Conservation (phyloP, 1,140 invertebrate species). For the Orchestia grillus region DNA sequence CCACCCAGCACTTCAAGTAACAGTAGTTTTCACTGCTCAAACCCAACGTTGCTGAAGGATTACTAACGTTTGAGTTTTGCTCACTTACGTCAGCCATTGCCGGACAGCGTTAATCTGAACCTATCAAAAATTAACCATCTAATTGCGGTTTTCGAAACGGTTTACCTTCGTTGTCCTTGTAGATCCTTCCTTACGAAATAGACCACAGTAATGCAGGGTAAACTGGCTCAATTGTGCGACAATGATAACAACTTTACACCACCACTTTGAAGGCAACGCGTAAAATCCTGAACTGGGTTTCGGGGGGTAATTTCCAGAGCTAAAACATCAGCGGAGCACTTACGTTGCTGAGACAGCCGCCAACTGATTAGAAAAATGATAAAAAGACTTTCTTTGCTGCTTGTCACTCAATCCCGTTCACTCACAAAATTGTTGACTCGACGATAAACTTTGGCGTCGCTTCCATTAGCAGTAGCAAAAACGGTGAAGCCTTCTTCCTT, state of each 20-base stretch:
- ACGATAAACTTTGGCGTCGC: neutral
- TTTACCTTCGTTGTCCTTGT: no score
- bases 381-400: neutral
- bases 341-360: neutral
- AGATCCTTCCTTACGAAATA: neutral
- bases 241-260: neutral
- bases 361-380: slow-evolving; percentile 2
- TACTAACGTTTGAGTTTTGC: neutral
- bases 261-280: neutral
- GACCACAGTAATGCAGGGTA: neutral
- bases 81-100: neutral
- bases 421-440: neutral
- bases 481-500: neutral
- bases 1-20: slow-evolving; percentile 48
- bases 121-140: neutral
- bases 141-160: neutral
- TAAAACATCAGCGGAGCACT: neutral
- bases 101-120: neutral
- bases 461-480: neutral
- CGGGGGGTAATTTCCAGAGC: neutral
- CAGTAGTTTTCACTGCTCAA: slow-evolving; percentile 5
- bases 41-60: neutral
- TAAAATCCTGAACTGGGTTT: neutral
- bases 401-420: neutral
- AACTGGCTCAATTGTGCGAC: neutral